phyloP scores from a whole-genome alignment of 1,140 invertebrate species.

The Microplitis demolitor region DNA sequence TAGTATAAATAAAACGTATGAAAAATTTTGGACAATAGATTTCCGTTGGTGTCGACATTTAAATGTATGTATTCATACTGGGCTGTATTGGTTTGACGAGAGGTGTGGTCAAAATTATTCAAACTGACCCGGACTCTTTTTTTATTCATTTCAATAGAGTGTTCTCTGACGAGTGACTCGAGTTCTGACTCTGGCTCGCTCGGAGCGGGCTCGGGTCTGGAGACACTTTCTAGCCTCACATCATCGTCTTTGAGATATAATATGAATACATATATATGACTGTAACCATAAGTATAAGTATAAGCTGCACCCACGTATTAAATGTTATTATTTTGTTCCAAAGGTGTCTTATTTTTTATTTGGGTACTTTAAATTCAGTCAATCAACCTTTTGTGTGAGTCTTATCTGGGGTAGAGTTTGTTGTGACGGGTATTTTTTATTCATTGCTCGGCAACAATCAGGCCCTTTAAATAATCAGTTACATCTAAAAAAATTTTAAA shows the following conservation, averaged over 20 bases:
- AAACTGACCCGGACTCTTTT: constrained; percentile 61
- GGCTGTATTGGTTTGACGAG: constrained; percentile 57
- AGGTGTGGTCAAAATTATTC: constrained; percentile 65
- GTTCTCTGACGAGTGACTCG: too few relatives aligned
- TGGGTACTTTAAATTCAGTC: too few relatives aligned
- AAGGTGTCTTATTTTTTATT: neutral
- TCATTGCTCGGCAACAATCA: too few relatives aligned
- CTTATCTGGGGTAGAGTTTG: too few relatives aligned
- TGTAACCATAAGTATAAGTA: neutral
- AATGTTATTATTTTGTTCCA: constrained; percentile 31
- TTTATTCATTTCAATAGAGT: constrained; percentile 31
- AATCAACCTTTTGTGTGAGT: too few relatives aligned
- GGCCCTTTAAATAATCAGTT: too few relatives aligned
- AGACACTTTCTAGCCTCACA: constrained; percentile 57
- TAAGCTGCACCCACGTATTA: constrained; percentile 53
- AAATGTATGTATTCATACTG: constrained; percentile 63
- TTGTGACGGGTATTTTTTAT: too few relatives aligned
- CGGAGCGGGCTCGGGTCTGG: constrained; percentile 43
- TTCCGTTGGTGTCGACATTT: constrained; percentile 48
- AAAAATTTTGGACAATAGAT: constrained; percentile 59
- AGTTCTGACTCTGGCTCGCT: constrained; percentile 25
- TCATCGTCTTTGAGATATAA: too few relatives aligned
- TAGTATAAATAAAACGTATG: neutral
- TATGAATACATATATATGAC: too few relatives aligned
- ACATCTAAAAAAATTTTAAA: too few relatives aligned